Conservation (phyloP, 2,113 vertebrate species). For the Eolophus roseicapilla region DNA sequence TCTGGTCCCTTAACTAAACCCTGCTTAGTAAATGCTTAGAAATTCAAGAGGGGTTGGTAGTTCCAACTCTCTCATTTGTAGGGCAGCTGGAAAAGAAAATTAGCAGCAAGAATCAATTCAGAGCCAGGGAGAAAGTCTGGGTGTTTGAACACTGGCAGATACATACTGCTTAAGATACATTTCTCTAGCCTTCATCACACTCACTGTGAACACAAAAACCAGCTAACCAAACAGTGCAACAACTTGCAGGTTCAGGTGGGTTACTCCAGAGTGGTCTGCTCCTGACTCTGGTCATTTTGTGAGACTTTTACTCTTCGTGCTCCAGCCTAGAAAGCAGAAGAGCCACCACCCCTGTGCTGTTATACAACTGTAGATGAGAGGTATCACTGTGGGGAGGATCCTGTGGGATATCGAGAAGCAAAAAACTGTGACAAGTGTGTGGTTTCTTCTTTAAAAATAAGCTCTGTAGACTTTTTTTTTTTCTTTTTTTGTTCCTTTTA, state of each 20-base stretch:
- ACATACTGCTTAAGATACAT: background rate
- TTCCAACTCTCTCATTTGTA: background rate
- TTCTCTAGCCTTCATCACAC: background rate
- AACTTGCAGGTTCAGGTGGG: background rate
- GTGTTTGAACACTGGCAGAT: background rate
- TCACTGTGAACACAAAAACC: background rate
- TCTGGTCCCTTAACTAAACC: background rate
- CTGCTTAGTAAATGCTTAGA: background rate
- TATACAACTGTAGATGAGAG: background rate
- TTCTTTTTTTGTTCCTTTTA: background rate
- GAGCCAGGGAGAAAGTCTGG: background rate
- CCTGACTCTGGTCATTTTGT: background rate
- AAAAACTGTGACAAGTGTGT: background rate
- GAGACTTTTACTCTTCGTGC: background rate
- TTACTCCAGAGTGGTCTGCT: background rate
- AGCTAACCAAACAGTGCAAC: background rate
- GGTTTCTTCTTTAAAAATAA: conserved; percentile 38
- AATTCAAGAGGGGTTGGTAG: background rate
- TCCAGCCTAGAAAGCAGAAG: background rate
- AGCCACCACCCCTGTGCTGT: background rate
- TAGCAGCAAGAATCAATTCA: background rate
- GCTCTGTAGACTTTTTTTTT: background rate
- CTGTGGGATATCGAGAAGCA: rapidly evolving
- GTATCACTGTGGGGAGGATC: rapidly evolving
- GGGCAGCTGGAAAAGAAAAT: background rate